These are phyloP conservation scores for Matsumyia berberina DNA, from an alignment of 2,888 invertebrate species.

Conservation along the genomic window DNA sequence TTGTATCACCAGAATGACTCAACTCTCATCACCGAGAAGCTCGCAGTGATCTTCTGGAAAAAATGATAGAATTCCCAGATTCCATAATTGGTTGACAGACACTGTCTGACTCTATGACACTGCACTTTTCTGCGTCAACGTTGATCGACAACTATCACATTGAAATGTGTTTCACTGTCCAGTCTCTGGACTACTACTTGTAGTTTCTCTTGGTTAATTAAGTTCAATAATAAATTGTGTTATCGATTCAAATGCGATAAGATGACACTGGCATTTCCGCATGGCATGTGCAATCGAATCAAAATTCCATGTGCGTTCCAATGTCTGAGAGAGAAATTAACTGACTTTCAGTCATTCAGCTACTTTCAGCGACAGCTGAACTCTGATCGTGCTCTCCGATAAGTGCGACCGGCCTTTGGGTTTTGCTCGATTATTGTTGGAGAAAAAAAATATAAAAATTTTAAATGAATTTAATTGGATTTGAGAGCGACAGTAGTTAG, in stretches of 20 bases:
- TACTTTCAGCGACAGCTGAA: conserved; percentile 7
- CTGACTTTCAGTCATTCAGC: conserved; percentile 24
- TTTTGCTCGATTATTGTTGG: conserved; percentile 29
- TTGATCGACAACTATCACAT: conserved; percentile 16
- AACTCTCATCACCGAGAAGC: background rate
- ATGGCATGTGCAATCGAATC: conserved; percentile 22
- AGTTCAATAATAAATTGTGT: conserved; percentile 40
- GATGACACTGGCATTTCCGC: conserved; percentile 5
- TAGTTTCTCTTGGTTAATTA: conserved; percentile 23
- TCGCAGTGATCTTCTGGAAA: conserved; percentile 4
- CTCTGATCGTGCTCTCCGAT: background rate
- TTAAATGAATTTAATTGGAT: conserved; percentile 45
- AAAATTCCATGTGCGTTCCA: conserved; percentile 18
- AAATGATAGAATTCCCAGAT: background rate
- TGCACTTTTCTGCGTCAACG: conserved; percentile 8
- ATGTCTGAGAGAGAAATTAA: conserved; percentile 19
- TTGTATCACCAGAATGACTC: conserved; percentile 27
- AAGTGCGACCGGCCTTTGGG: background rate
- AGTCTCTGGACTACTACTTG: background rate
- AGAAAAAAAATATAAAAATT: conserved; percentile 5
- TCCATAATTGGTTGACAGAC: conserved; percentile 7
- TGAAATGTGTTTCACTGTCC: conserved; percentile 15
- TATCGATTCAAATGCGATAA: conserved; percentile 44
- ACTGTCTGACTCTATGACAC: background rate
- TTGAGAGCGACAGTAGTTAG: conserved; percentile 39